These are phyloP conservation scores for Lapara coniferarum DNA, from an alignment of 2,888 invertebrate genomes.

Conservation along the genomic window DNA sequence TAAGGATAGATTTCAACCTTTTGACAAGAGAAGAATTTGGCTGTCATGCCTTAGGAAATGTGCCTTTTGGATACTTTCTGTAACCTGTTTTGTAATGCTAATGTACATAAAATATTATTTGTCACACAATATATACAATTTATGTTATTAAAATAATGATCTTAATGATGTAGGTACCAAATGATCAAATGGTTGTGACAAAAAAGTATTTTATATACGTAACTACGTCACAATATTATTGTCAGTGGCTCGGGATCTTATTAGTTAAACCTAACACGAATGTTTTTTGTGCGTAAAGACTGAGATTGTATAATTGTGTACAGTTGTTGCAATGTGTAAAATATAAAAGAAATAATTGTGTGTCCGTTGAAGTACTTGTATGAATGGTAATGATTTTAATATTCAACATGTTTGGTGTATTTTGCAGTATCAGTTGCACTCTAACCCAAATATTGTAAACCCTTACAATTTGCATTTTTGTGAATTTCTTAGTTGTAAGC, in stretches of 20 bases:
- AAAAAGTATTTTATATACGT: conserved; percentile 53
- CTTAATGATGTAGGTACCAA: conserved; percentile 30
- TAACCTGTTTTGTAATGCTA: conserved; percentile 39
- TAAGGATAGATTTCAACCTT: conserved; percentile 29
- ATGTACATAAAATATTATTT: conserved; percentile 57
- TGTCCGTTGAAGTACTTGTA: conserved; percentile 54
- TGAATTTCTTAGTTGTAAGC: conserved; percentile 11
- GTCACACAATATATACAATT: conserved; percentile 45
- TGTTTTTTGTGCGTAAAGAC: conserved; percentile 63
- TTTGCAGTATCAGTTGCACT: conserved; percentile 17
- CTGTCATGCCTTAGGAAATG: conserved; percentile 59
- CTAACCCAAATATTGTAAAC: background rate
- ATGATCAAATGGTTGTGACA: conserved; percentile 50
- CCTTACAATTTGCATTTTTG: background rate
- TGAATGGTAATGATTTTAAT: conserved; percentile 40
- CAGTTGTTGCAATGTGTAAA: conserved; percentile 64
- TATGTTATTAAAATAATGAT: conserved; percentile 31
- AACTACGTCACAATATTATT: conserved; percentile 22
- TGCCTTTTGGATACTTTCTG: conserved; percentile 63
- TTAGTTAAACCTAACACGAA: conserved; percentile 37
- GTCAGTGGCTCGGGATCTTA: conserved; percentile 29
- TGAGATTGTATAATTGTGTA: conserved; percentile 70
- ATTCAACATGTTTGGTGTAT: conserved; percentile 1
- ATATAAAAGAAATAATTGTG: conserved; percentile 47
- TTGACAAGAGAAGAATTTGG: conserved; percentile 34